Evolutionary conservation across 2,888 invertebrate species (phyloP).

Genomic region (Tenthredo mesomela): DNA sequence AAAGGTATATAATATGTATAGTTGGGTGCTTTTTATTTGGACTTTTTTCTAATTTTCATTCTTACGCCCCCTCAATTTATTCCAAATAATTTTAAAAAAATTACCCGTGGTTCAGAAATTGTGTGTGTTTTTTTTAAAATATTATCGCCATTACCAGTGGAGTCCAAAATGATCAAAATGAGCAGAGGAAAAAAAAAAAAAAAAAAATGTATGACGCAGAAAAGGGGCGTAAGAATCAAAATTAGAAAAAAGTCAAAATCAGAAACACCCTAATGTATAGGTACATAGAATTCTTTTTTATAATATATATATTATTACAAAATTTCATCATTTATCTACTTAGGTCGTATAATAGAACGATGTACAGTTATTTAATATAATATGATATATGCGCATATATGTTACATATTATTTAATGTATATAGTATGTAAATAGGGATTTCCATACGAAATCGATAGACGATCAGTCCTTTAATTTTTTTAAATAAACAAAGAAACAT

Average conservation of each 20-base stretch:
- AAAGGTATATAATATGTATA: neutral
- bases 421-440: neutral
- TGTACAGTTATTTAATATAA: slow-evolving; percentile 3
- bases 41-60: neutral
- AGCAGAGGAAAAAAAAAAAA: no score
- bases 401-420: no score
- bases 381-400: neutral
- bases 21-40: no score
- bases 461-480: neutral
- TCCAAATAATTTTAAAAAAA: no score
- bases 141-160: no score
- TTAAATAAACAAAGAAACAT: neutral
- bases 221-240: no score
- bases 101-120: no score
- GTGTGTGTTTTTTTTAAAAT: no score
- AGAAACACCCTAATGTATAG: neutral
- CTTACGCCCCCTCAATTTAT: no score
- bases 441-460: neutral
- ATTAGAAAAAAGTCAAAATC: no score
- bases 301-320: neutral
- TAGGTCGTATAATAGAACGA: neutral
- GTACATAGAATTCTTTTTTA: neutral
- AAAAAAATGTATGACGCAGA: no score
- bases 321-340: neutral
- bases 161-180: no score